phyloP scores from a whole-genome alignment of 2,888 invertebrate genomes.

The Elegia similella region DNA sequence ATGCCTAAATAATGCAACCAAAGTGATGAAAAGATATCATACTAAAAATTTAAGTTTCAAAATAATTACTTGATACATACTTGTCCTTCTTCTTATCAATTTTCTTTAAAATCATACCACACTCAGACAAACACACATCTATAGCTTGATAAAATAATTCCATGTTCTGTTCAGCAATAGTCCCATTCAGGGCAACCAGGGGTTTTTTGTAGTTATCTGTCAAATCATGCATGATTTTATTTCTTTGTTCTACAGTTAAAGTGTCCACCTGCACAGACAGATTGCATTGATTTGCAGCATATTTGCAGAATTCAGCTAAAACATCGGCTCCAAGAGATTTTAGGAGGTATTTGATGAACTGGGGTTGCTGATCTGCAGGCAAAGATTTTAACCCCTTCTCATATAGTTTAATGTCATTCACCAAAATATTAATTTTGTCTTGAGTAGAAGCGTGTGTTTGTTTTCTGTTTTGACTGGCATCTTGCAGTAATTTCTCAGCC shows the following conservation, averaged over 20 bases:
- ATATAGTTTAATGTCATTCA: conserved; percentile 89
- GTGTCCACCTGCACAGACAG: conserved; percentile 82
- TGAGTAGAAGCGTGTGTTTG: conserved; percentile 91
- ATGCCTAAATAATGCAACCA: no score
- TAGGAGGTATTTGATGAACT: conserved; percentile 90
- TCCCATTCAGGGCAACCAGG: conserved; percentile 85
- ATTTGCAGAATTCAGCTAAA: conserved; percentile 88
- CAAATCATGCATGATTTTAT: conserved; percentile 86
- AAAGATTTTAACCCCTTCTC: conserved; percentile 88
- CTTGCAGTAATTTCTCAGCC: conserved; percentile 88
- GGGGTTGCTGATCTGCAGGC: conserved; percentile 83
- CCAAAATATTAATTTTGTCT: conserved; percentile 89
- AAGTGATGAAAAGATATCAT: no score
- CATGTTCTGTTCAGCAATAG: conserved; percentile 85
- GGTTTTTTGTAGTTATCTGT: conserved; percentile 86
- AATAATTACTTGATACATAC: conserved; percentile 43
- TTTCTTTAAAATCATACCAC: conserved; percentile 92
- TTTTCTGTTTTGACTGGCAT: conserved; percentile 85
- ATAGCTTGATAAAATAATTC: conserved; percentile 90
- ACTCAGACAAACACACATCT: conserved; percentile 86
- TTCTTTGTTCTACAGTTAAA: conserved; percentile 84
- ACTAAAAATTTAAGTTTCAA: neutral
- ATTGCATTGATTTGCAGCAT: conserved; percentile 89
- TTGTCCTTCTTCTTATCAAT: conserved; percentile 94
- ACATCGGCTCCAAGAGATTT: conserved; percentile 93